Percentiles rank a stretch among this genome's conserved stretches.
Evolutionary conservation across 30 jellyfish, hydroid and myxozoan genomes (phyloP).

Genomic region (Catostylus mosaicus): DNA sequence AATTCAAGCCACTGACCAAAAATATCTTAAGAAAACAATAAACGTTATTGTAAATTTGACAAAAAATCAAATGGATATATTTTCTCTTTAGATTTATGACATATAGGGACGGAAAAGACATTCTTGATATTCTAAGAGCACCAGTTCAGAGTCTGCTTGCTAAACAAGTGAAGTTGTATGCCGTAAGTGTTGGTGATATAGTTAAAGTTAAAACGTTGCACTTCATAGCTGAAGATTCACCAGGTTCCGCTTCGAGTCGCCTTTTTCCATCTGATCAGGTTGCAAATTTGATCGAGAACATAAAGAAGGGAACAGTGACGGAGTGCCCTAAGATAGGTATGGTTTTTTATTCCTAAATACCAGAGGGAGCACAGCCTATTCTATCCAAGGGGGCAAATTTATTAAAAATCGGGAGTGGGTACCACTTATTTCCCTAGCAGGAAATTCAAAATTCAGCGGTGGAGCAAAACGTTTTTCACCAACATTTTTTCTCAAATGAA

Average conservation of each 20-base stretch:
- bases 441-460: too few species aligned
- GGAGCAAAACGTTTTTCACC: too few species aligned
- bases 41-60: too few species aligned
- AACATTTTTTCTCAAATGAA: too few species aligned
- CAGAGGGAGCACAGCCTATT: not conserved
- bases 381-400: not conserved
- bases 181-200: not conserved
- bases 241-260: not conserved
- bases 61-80: too few species aligned
- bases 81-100: slow-evolving; percentile 7
- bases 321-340: not conserved
- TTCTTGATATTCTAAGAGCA: not conserved
- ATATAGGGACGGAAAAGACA: slow-evolving; percentile 7
- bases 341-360: not conserved
- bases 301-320: not conserved
- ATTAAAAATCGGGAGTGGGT: too few species aligned
- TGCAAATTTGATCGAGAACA: not conserved
- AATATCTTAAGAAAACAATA: too few species aligned
- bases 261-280: not conserved
- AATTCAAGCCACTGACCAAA: too few species aligned
- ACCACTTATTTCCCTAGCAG: too few species aligned
- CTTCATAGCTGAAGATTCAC: not conserved
- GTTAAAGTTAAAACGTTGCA: not conserved
- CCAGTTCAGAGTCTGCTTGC: not conserved
- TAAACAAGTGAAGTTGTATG: not conserved